phyloP scores from a whole-genome alignment of 2,113 vertebrate genomes.

The Cyanoliseus patagonus region DNA sequence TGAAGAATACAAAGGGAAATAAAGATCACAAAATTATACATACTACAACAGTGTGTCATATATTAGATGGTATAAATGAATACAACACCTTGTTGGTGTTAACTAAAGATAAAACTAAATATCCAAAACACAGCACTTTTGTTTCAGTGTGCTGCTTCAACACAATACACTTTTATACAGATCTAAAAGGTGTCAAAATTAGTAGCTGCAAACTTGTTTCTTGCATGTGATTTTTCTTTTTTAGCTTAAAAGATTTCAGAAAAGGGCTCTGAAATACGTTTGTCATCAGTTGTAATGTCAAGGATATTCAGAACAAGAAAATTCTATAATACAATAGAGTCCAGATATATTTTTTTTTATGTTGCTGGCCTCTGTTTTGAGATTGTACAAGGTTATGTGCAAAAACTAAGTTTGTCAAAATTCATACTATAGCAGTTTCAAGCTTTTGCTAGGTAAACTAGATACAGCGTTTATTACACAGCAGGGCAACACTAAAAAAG shows the following conservation, averaged over 20 bases:
- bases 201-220: slow-evolving; percentile 82
- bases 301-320: slow-evolving; percentile 83
- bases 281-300: slow-evolving; percentile 79
- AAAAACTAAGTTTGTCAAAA: slow-evolving; percentile 89
- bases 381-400: slow-evolving; percentile 92
- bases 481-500: slow-evolving; percentile 91
- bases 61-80: slow-evolving; percentile 87
- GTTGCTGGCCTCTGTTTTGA: slow-evolving; percentile 82
- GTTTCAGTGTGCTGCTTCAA: slow-evolving; percentile 79
- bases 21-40: slow-evolving; percentile 93
- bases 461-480: slow-evolving; percentile 94
- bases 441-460: slow-evolving; percentile 90
- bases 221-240: slow-evolving; percentile 77
- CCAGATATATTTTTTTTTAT: slow-evolving; percentile 79
- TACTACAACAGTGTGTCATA: slow-evolving; percentile 89
- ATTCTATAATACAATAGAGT: slow-evolving; percentile 84
- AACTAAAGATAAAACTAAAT: slow-evolving; percentile 86
- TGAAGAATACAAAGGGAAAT: slow-evolving; percentile 91
- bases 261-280: slow-evolving; percentile 80
- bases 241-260: slow-evolving; percentile 84
- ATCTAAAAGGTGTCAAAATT: slow-evolving; percentile 85
- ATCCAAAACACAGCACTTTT: slow-evolving; percentile 79
- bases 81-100: slow-evolving; percentile 79
- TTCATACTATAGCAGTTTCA: slow-evolving; percentile 90
- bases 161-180: slow-evolving; percentile 87